Evolutionary conservation across 2,888 invertebrate genomes (phyloP), one percentile per base, ranked within the genome.

Genomic region (Chymomyza amoena): DNA sequence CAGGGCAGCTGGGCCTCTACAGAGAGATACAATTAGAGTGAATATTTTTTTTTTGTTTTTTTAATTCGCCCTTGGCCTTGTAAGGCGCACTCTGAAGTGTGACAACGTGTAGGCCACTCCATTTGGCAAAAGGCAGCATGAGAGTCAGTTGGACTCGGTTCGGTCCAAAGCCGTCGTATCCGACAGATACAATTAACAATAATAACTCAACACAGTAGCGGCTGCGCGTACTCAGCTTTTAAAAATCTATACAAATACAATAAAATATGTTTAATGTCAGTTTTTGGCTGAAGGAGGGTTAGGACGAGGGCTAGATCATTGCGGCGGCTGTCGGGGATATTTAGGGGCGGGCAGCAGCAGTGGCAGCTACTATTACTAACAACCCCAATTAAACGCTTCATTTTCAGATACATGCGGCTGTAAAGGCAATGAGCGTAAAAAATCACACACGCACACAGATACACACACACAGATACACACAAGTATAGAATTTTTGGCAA

Each of bases 301-400:
- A 25, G 25, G 25, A 4, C 25, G 3, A 56, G 6, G 56, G 18
- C 18, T 20, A 56, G 16, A 51, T 16, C 51, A 16, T 16, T 16
- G 16, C 51, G n/a, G 51, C 16, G 16, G 16, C 51, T 71, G 71
- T 66, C 66, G 61, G 61, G 62, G 71, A 28, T 36, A n/a, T 20
- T 54, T 61, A 2, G 20, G 15, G 39, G 51, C 13, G 54, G 52
- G 64, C 68, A 52, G 54, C 36, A 45, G 50, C 20, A 39, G 25
- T 15, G 18, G 36, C 9, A 25, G 25, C 25, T 32, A 32, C 32
- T 0, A n/a, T n/a, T 32, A 6, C 69, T 78, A 87, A 84, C 84
- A 82, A 87, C 84, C 84, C 84, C 84, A 84, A 87, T 84, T 84
- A 87, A 80, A 82, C 84, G 87, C 70, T 68, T 80, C 75, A 68